These are phyloP conservation scores for Smithornis capensis DNA, from an alignment of 2,113 vertebrate genomes.

Conservation along the genomic window DNA sequence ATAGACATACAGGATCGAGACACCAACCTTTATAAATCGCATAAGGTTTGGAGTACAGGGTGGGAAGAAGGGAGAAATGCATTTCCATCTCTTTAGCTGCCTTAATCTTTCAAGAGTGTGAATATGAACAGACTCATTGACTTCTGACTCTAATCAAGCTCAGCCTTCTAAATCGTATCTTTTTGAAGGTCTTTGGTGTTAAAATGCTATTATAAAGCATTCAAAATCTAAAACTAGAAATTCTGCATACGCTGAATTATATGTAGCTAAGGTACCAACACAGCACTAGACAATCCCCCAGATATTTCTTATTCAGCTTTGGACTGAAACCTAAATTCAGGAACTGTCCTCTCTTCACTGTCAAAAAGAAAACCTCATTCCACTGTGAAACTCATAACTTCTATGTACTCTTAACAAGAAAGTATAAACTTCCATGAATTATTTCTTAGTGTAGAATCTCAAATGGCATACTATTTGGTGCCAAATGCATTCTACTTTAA, in stretches of 20 bases:
- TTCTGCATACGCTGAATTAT: not conserved
- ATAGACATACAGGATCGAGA: not conserved
- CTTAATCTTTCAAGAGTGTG: not conserved
- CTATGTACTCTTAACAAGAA: not conserved
- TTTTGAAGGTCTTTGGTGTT: not conserved
- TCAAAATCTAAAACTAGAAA: not conserved
- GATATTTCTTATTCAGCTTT: not conserved
- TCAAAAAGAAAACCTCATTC: not conserved
- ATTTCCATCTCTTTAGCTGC: not conserved
- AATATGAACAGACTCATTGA: not conserved
- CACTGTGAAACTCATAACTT: not conserved
- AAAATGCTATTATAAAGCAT: not conserved
- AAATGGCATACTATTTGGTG: not conserved
- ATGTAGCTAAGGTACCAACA: not conserved
- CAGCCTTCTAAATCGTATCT: not conserved
- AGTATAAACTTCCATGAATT: not conserved
- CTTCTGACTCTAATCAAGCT: not conserved
- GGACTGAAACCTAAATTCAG: not conserved
- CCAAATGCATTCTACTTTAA: not conserved
- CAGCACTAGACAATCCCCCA: not conserved
- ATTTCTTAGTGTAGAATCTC: not conserved
- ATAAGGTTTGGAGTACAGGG: not conserved
- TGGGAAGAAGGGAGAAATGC: not conserved
- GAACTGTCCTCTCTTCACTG: not conserved
- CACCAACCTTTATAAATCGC: not conserved